Evolutionary conservation across 2,888 invertebrate genomes (phyloP).

Genomic region (Candidula unifasciata): DNA sequence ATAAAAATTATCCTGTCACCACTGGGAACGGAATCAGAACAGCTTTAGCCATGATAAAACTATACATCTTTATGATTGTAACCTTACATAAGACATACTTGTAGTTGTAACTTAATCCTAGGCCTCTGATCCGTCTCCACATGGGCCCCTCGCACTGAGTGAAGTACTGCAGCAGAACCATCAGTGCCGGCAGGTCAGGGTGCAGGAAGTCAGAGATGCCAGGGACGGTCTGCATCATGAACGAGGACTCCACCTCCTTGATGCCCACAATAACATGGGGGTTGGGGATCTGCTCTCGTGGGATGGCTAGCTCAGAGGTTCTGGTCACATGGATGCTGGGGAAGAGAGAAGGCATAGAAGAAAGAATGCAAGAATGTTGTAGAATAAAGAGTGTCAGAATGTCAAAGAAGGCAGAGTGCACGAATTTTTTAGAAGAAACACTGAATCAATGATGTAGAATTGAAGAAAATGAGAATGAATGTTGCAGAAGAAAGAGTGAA

Average conservation of each 20-base stretch:
- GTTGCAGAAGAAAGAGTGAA: no score
- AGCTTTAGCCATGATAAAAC: no score
- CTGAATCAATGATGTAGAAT: no score
- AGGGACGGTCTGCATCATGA: constrained; percentile 84
- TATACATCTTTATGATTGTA: not conserved
- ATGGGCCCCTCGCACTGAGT: constrained; percentile 93
- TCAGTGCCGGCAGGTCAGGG: constrained; percentile 85
- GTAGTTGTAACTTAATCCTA: constrained; percentile 90
- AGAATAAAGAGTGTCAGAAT: no score
- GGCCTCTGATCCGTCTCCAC: constrained; percentile 91
- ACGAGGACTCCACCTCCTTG: constrained; percentile 89
- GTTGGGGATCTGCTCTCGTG: constrained; percentile 53
- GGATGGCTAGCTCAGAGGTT: constrained; percentile 28
- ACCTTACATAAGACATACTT: constrained; percentile 61
- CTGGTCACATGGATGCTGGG: constrained; percentile 12
- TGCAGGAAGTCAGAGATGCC: constrained; percentile 83
- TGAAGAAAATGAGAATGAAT: no score
- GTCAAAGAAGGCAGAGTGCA: no score
- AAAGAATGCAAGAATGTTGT: no score
- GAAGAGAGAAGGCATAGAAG: not conserved
- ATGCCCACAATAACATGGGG: constrained; percentile 84
- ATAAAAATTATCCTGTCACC: no score
- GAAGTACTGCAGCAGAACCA: constrained; percentile 90
- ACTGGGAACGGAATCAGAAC: no score
- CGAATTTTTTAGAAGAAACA: no score